These are phyloP conservation scores for Margaritifera margaritifera DNA, from an alignment of 2,888 invertebrate species.

Conservation along the genomic window DNA sequence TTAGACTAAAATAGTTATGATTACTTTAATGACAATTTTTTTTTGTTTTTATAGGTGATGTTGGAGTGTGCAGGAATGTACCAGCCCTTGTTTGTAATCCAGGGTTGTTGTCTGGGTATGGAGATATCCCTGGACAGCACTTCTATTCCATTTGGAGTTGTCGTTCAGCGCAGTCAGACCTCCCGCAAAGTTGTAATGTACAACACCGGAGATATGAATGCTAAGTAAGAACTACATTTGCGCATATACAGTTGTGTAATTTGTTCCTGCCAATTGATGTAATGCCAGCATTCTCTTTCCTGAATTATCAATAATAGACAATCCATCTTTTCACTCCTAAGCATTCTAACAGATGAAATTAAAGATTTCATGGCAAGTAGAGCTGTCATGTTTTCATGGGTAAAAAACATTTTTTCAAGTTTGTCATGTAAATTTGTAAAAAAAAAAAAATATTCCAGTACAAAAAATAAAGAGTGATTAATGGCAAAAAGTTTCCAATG, in stretches of 20 bases:
- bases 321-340: too few species aligned
- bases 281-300: background rate
- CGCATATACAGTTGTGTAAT: background rate
- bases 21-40: background rate
- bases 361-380: too few species aligned
- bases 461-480: too few species aligned
- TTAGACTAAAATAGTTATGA: too few species aligned
- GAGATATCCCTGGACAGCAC: constrained; percentile 75
- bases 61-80: constrained; percentile 75
- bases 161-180: constrained; percentile 74
- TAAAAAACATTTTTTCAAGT: too few species aligned
- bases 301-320: background rate
- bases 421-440: too few species aligned
- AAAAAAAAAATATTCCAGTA: too few species aligned
- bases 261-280: background rate
- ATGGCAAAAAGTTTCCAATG: too few species aligned
- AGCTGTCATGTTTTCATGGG: too few species aligned
- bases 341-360: too few species aligned
- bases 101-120: constrained; percentile 76
- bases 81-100: constrained; percentile 76
- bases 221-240: constrained; percentile 71
- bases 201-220: constrained; percentile 77
- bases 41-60: constrained; percentile 72
- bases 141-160: constrained; percentile 76
- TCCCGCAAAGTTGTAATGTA: constrained; percentile 74